A percentile compares a stretch with the other conserved stretches of the same genome.
Conservation (phyloP, 2,113 vertebrate species). For the Xiphophorus maculatus region DNA sequence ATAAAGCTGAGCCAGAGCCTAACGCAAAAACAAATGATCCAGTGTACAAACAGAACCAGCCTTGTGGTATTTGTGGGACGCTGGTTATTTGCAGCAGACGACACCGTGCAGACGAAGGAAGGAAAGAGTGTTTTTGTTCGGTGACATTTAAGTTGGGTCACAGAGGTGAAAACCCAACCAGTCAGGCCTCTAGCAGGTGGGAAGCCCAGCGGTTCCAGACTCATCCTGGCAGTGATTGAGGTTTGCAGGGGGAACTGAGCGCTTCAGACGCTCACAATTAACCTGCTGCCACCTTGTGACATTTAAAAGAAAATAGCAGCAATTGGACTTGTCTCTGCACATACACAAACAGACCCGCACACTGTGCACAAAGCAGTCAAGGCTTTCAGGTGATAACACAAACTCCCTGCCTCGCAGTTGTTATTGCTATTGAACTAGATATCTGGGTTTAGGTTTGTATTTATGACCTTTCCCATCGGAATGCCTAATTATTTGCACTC, state of each 20-base stretch:
- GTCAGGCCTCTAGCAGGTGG: slow-evolving; percentile 40
- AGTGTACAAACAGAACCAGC: slow-evolving; percentile 28
- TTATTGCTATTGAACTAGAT: not conserved
- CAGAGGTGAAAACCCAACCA: slow-evolving; percentile 48
- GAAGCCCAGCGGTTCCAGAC: slow-evolving; percentile 41
- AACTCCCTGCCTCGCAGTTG: not conserved
- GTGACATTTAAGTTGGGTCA: slow-evolving; percentile 70
- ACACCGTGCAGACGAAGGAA: slow-evolving; percentile 30
- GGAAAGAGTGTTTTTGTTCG: slow-evolving; percentile 61
- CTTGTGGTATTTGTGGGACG: slow-evolving; percentile 56
- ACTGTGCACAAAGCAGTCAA: not conserved
- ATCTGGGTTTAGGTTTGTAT: too few species aligned
- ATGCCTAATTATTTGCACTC: too few species aligned
- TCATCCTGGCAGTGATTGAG: slow-evolving; percentile 72
- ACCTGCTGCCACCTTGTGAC: slow-evolving; percentile 73
- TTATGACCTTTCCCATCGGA: too few species aligned
- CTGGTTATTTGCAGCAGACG: slow-evolving; percentile 56
- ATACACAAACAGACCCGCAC: not conserved
- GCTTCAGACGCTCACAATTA: slow-evolving; percentile 77
- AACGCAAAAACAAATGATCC: slow-evolving; percentile 3
- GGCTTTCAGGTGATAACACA: slow-evolving; percentile 7
- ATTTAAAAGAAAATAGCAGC: slow-evolving; percentile 66
- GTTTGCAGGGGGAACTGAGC: slow-evolving; percentile 53
- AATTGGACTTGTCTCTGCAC: slow-evolving; percentile 14
- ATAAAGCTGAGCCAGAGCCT: not conserved